Evolutionary conservation across 2,113 vertebrate genomes (phyloP), one percentile per base, ranked within the genome.

Genomic region (Lophotis ruficrista): DNA sequence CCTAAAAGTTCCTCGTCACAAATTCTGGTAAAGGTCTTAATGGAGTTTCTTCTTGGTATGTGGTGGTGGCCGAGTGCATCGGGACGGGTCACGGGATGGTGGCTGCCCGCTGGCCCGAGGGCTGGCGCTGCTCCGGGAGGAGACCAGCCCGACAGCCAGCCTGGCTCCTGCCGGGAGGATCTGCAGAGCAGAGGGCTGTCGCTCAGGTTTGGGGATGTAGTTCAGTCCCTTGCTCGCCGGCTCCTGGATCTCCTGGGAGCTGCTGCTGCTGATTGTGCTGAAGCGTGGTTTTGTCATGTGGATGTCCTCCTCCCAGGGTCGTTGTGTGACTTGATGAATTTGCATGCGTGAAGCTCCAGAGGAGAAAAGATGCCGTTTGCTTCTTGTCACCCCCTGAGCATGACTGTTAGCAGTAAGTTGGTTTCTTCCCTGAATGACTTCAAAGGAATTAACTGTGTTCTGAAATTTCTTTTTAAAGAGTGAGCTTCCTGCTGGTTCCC

Each of bases 211-310:
- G 37, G 51, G 83, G 77, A 25, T 66, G 38, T 22, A 16, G 25
- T 60, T 90, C 27, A 27, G 53, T 30, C 65, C 50, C 25, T 85
- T 76, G 64, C 87, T 85, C 4, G 1, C 79, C 3, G 5, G n/a
- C 94, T 89, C 72, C 79, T 70, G 81, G 51, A 51, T 87, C 80
- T 84, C 79, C 17, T 31, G 91, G 83, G 92, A 91, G 48, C 21
- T 78, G 61, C 93, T 91, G 69, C 66, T 95, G 83, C 60, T 93
- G 57, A 53, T 80, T 89, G 91, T 87, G 87, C 28, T 92, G 91
- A 82, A 76, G 47, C 80, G 87, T 89, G 94, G 78, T 82, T 94
- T 95, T 92, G 56, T 89, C 64, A 72, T 45, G 72, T 6, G 23
- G 82, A 31, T 54, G 37, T 19, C n/a, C 84, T 87, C 75, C 90